Evolutionary conservation across 2,888 invertebrate species (phyloP).

Genomic region (Ormyrus rosae): DNA sequence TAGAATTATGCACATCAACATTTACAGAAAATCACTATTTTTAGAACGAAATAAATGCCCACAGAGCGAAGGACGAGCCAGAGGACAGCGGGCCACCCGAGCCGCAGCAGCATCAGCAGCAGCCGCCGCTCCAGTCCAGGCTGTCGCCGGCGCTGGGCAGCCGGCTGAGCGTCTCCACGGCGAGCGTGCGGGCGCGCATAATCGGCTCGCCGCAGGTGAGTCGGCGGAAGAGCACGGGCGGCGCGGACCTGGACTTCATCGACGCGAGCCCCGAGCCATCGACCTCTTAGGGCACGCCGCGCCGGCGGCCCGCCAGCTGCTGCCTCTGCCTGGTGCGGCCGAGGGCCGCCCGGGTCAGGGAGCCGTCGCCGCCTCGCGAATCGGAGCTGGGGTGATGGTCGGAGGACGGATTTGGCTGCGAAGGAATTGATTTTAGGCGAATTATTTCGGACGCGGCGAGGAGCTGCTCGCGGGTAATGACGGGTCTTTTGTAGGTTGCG

Average conservation of each 20-base stretch:
- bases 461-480: too few species aligned
- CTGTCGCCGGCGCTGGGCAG: slow-evolving; percentile 55
- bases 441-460: too few species aligned
- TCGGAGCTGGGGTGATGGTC: too few species aligned
- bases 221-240: slow-evolving; percentile 56
- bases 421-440: too few species aligned
- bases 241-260: slow-evolving; percentile 70
- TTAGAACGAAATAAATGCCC: neutral
- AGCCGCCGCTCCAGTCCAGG: slow-evolving; percentile 51
- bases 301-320: neutral
- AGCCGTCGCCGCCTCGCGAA: too few species aligned
- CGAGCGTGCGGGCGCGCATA: slow-evolving; percentile 71
- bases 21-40: neutral
- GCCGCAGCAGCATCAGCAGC: neutral
- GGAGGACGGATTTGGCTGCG: too few species aligned
- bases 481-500: too few species aligned
- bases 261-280: slow-evolving; percentile 72
- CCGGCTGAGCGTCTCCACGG: slow-evolving; percentile 69
- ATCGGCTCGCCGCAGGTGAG: slow-evolving; percentile 66
- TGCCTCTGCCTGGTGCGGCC: neutral
- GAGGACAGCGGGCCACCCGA: neutral
- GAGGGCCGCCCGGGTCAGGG: too few species aligned
- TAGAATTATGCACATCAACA: neutral
- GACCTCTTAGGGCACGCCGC: slow-evolving; percentile 64
- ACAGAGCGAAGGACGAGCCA: neutral